Evolutionary conservation across 2,113 vertebrate genomes (phyloP).

Genomic region (Gallinago paraguaiae): DNA sequence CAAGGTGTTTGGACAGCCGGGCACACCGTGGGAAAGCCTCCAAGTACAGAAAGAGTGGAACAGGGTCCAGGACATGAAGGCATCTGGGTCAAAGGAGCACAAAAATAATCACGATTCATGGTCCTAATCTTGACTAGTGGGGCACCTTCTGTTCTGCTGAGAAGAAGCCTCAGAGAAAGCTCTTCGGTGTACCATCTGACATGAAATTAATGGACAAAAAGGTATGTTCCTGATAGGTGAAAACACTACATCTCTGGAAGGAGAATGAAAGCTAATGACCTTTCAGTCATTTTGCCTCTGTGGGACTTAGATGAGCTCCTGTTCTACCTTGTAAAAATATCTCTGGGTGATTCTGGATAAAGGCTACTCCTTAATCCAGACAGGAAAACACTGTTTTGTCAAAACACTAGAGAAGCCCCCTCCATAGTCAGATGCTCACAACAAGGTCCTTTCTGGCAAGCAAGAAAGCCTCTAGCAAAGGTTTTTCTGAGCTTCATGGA

Average conservation of each 20-base stretch:
- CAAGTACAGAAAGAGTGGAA: background rate
- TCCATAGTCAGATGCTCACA: background rate
- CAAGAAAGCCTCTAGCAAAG: background rate
- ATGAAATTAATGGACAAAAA: background rate
- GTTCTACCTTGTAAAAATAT: background rate
- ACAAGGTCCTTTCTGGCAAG: background rate
- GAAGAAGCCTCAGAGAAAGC: background rate
- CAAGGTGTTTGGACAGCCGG: background rate
- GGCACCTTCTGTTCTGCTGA: background rate
- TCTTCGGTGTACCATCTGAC: background rate
- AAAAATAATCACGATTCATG: background rate
- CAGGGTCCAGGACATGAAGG: background rate
- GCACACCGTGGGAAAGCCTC: background rate
- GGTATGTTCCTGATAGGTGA: background rate
- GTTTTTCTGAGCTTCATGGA: background rate
- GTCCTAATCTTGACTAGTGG: background rate
- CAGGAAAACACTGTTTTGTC: background rate
- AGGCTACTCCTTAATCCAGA: background rate
- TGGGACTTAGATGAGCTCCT: background rate
- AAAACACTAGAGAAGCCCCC: background rate
- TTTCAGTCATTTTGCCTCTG: background rate
- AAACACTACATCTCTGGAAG: background rate
- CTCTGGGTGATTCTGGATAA: background rate
- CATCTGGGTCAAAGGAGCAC: background rate
- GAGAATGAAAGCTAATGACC: background rate